Evolutionary conservation across 2,113 vertebrate species (phyloP).

Genomic region (Pachycephala philippinensis): DNA sequence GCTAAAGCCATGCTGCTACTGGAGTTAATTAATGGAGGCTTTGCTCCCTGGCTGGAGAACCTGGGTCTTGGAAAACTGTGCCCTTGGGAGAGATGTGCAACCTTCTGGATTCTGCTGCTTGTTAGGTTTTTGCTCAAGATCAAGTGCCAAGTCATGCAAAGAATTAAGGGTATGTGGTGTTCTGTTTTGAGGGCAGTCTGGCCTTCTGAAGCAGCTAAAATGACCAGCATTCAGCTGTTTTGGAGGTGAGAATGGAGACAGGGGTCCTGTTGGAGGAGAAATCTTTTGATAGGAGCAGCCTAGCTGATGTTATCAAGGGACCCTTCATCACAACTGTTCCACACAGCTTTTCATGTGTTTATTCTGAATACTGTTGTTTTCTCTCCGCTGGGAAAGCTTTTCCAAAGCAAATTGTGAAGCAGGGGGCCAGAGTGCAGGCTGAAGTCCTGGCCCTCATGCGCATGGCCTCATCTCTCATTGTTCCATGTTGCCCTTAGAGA

Average conservation of each 20-base stretch:
- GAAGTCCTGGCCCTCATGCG: not conserved
- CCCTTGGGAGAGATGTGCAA: not conserved
- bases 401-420: not conserved
- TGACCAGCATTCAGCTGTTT: not conserved
- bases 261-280: not conserved
- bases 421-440: not conserved
- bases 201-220: not conserved
- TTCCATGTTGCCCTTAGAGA: fast-evolving
- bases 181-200: not conserved
- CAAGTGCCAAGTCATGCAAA: not conserved
- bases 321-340: not conserved
- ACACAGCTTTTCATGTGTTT: not conserved
- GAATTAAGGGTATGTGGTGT: not conserved
- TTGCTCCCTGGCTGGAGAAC: not conserved
- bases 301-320: not conserved
- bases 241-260: not conserved
- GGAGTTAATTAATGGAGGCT: not conserved
- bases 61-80: not conserved
- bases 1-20: not conserved
- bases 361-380: not conserved
- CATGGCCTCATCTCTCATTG: fast-evolving
- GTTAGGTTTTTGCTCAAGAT: not conserved
- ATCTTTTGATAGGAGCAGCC: not conserved
- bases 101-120: not conserved
- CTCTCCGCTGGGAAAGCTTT: not conserved